Evolutionary conservation across 2,888 invertebrate genomes (phyloP).

Genomic region (Nesidiocoris tenuis): DNA sequence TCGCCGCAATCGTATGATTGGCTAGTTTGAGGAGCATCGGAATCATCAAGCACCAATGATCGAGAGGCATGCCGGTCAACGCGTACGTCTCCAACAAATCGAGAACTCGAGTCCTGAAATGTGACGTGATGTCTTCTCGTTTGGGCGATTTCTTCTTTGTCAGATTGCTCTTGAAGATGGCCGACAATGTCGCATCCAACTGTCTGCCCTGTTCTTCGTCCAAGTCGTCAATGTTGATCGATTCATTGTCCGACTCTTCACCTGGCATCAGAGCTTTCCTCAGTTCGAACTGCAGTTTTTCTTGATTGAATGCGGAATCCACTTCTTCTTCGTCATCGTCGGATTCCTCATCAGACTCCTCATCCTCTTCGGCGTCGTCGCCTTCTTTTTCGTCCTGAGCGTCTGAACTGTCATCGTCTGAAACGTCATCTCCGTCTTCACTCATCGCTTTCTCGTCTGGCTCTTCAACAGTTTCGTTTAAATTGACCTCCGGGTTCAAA

Average conservation of each 20-base stretch:
- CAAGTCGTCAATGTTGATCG: constrained; percentile 30
- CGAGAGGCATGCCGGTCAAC: constrained; percentile 15
- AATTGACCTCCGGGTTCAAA: constrained; percentile 7
- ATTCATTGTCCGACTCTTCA: constrained; percentile 27
- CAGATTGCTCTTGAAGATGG: constrained; percentile 28
- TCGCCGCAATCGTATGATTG: constrained; percentile 16
- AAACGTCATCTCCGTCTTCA: constrained; percentile 10
- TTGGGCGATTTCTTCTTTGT: constrained; percentile 25
- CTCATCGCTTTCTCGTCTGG: not conserved
- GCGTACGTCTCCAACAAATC: constrained; percentile 34
- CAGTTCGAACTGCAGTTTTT: constrained; percentile 35
- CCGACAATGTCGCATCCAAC: constrained; percentile 29
- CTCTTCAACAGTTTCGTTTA: constrained; percentile 16
- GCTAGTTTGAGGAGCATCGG: constrained; percentile 25
- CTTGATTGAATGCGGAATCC: constrained; percentile 10
- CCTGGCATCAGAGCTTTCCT: constrained; percentile 18
- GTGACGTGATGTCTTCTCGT: constrained; percentile 21
- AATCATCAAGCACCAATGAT: constrained; percentile 26
- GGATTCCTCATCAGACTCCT: constrained; percentile 4
- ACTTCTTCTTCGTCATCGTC: constrained; percentile 5
- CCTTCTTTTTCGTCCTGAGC: not conserved
- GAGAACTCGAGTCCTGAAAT: constrained; percentile 31
- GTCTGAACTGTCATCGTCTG: not conserved
- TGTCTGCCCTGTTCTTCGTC: constrained; percentile 27
- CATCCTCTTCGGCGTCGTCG: constrained; percentile 12